These are phyloP conservation scores for Hycleus cichorii DNA, from an alignment of 1,140 invertebrate genomes.

Conservation along the genomic window DNA sequence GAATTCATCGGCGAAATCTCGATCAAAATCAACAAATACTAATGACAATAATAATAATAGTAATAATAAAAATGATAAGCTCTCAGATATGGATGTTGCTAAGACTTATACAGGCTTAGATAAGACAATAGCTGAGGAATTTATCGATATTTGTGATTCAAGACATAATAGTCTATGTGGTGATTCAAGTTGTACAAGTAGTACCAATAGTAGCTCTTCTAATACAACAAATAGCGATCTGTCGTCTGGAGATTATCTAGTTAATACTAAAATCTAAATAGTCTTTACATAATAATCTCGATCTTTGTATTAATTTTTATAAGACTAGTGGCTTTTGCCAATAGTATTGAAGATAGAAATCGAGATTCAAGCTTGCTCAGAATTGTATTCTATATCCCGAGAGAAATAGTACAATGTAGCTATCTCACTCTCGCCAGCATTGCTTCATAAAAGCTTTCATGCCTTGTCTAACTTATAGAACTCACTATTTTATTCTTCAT, in stretches of 20 bases:
- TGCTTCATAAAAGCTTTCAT: no score
- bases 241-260: conserved; percentile 29
- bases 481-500: no score
- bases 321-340: no score
- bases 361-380: no score
- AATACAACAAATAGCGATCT: conserved; percentile 27
- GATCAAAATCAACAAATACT: conserved; percentile 18
- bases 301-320: no score
- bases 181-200: conserved; percentile 25
- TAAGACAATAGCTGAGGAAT: conserved; percentile 56
- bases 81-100: conserved; percentile 49
- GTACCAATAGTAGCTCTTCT: conserved; percentile 16
- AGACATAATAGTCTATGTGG: conserved; percentile 42
- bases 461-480: no score
- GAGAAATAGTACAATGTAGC: no score
- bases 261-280: conserved; percentile 10
- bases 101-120: conserved; percentile 56
- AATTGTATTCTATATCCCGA: no score
- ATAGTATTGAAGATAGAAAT: no score
- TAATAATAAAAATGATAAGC: conserved; percentile 24
- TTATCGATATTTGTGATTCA: conserved; percentile 52
- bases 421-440: no score
- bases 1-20: neutral
- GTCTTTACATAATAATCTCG: no score
- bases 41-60: no score